Percentiles rank a stretch among this genome's conserved stretches.
Conservation (phyloP, 2,797 vertebrate genomes). For the Spea hammondii region DNA sequence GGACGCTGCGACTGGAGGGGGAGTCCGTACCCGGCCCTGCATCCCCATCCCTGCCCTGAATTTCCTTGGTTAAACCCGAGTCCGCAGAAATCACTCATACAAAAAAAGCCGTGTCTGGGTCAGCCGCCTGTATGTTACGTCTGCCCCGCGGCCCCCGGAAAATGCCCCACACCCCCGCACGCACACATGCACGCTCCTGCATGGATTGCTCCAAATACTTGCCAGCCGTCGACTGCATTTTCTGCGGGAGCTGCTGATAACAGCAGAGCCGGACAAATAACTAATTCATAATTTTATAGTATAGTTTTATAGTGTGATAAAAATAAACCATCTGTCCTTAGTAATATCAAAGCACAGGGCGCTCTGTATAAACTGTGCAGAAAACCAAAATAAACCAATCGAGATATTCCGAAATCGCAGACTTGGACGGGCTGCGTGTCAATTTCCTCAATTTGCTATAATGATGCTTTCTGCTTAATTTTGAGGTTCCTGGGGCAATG, state of each 20-base stretch:
- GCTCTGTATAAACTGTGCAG: slow-evolving; percentile 22
- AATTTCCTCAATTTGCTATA: not conserved
- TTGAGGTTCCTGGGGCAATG: slow-evolving; percentile 16
- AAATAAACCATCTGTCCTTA: slow-evolving; percentile 48
- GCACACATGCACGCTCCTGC: not conserved
- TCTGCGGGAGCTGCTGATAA: slow-evolving; percentile 29
- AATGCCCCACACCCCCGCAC: not conserved
- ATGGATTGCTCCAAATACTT: slow-evolving; percentile 10
- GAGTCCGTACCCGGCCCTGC: too few relatives aligned
- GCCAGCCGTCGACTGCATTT: not conserved
- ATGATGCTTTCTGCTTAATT: not conserved
- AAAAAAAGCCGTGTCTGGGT: too few relatives aligned
- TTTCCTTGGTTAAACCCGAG: too few relatives aligned
- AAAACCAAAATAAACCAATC: slow-evolving; percentile 23
- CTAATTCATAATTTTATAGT: slow-evolving; percentile 49
- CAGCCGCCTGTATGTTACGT: too few relatives aligned
- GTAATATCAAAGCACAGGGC: slow-evolving; percentile 25
- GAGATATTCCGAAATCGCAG: not conserved
- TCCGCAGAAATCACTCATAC: too few relatives aligned
- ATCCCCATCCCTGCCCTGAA: too few relatives aligned
- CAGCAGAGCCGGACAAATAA: slow-evolving; percentile 41
- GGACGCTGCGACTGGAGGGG: too few relatives aligned
- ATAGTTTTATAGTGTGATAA: slow-evolving; percentile 50
- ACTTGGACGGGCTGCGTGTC: not conserved
- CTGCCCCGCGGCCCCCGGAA: not conserved